phyloP scores from a whole-genome alignment of 2,888 invertebrate species.

The Liodrosophila aerea region DNA sequence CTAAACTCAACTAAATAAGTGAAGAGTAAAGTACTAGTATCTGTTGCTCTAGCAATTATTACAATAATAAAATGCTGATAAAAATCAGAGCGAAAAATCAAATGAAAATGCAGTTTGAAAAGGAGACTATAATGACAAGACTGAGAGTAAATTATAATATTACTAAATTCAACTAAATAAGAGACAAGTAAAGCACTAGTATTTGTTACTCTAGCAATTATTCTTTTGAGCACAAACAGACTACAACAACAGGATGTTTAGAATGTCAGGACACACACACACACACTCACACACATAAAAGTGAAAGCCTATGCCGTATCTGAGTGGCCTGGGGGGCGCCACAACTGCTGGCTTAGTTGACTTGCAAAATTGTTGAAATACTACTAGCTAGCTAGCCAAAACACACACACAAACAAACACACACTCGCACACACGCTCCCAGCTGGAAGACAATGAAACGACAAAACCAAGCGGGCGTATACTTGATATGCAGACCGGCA shows the following conservation, averaged over 20 bases:
- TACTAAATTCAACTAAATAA: background rate
- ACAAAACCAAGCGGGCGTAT: constrained; percentile 57
- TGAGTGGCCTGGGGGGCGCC: constrained; percentile 26
- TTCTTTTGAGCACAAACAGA: constrained; percentile 42
- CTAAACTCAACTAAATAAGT: too few relatives aligned
- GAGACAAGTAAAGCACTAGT: constrained; percentile 12
- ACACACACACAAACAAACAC: too few relatives aligned
- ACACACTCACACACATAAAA: constrained; percentile 36
- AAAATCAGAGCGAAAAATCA: background rate
- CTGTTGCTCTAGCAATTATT: too few relatives aligned
- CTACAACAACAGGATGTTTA: constrained; percentile 31
- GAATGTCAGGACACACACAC: constrained; percentile 11
- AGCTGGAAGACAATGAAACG: constrained; percentile 45
- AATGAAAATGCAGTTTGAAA: background rate
- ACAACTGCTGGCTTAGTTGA: constrained; percentile 57
- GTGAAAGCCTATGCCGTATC: constrained; percentile 45
- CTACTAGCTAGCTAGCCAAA: constrained; percentile 24
- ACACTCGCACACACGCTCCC: constrained; percentile 1
- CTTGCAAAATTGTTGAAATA: constrained; percentile 72
- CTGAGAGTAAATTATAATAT: too few relatives aligned
- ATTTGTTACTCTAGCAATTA: constrained; percentile 52
- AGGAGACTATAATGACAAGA: too few relatives aligned
- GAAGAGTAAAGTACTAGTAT: too few relatives aligned
- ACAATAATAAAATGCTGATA: background rate
- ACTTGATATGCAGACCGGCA: constrained; percentile 65